Evolutionary conservation across 2,888 invertebrate genomes (phyloP).

Genomic region (Calephelis perditalis): DNA sequence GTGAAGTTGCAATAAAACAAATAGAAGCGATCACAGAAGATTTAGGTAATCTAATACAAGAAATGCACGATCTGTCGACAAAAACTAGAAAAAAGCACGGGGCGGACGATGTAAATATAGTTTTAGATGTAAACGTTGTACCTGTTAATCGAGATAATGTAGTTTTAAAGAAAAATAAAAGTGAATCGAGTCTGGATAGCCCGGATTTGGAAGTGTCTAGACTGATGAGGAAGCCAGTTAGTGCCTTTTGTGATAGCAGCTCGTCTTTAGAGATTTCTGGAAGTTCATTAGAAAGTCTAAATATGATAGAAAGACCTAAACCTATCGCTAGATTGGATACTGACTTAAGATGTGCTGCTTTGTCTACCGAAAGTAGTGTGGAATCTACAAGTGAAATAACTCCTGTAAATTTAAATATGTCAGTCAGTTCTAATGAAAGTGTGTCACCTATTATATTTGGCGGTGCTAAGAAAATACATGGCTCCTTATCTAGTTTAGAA

Average conservation of each 20-base stretch:
- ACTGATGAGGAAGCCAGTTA: constrained; percentile 61
- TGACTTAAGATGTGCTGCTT: constrained; percentile 43
- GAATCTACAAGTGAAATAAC: constrained; percentile 65
- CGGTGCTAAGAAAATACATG: constrained; percentile 60
- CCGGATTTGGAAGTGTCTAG: constrained; percentile 73
- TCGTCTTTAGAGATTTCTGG: constrained; percentile 71
- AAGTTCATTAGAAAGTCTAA: constrained; percentile 70
- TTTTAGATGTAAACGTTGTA: constrained; percentile 46
- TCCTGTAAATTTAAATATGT: constrained; percentile 62
- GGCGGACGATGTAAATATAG: constrained; percentile 33
- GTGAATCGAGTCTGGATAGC: constrained; percentile 73
- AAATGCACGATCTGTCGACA: constrained; percentile 54
- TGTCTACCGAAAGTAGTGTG: constrained; percentile 63
- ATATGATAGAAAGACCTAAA: constrained; percentile 37
- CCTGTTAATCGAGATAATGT: constrained; percentile 58
- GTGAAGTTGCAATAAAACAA: constrained; percentile 49
- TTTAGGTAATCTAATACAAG: constrained; percentile 59
- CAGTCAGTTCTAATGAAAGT: constrained; percentile 69
- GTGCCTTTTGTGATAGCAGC: constrained; percentile 65
- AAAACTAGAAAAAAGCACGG: constrained; percentile 37
- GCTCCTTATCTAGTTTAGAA: constrained; percentile 67
- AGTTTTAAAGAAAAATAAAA: constrained; percentile 72
- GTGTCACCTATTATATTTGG: constrained; percentile 69
- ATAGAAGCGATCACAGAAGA: constrained; percentile 62
- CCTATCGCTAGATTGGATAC: constrained; percentile 51